phyloP scores from a whole-genome alignment of 2,888 invertebrate genomes.

The Mesodorylaimus sp. region DNA sequence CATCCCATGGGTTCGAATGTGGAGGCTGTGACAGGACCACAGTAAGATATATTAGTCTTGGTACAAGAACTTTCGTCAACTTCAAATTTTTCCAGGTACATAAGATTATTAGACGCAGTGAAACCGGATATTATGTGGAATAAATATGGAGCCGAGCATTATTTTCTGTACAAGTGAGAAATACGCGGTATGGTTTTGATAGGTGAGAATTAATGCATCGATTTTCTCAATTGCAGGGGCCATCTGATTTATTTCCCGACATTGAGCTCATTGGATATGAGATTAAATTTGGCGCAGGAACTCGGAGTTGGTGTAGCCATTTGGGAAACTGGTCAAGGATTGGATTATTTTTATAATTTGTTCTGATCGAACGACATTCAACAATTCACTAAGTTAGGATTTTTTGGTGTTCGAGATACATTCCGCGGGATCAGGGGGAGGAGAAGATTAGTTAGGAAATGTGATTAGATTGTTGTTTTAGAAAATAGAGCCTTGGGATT shows the following conservation, averaged over 20 bases:
- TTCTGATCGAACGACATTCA: too few species aligned
- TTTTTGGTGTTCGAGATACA: too few species aligned
- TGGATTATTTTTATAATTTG: slow-evolving; percentile 81
- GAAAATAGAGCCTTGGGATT: too few species aligned
- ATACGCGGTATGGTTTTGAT: background rate
- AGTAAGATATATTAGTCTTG: slow-evolving; percentile 1
- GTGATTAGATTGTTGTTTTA: too few species aligned
- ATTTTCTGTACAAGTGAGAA: background rate
- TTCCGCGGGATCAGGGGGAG: too few species aligned
- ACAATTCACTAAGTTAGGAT: too few species aligned
- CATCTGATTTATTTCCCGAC: slow-evolving; percentile 74
- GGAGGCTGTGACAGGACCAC: slow-evolving; percentile 49
- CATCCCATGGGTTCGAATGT: slow-evolving; percentile 45
- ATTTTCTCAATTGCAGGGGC: slow-evolving; percentile 35
- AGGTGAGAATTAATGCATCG: background rate
- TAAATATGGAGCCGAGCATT: slow-evolving; percentile 9
- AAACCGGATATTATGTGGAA: slow-evolving; percentile 12
- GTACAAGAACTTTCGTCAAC: too few species aligned
- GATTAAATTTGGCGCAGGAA: slow-evolving; percentile 57
- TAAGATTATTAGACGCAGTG: slow-evolving; percentile 9
- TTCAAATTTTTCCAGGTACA: slow-evolving; percentile 11
- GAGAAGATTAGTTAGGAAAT: too few species aligned
- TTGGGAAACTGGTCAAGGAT: slow-evolving; percentile 90
- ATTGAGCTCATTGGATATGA: slow-evolving; percentile 57
- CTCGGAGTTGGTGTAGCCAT: slow-evolving; percentile 67